These are phyloP conservation scores for Sebastes matsubarae DNA, from an alignment of 2,797 vertebrate genomes.

Conservation along the genomic window DNA sequence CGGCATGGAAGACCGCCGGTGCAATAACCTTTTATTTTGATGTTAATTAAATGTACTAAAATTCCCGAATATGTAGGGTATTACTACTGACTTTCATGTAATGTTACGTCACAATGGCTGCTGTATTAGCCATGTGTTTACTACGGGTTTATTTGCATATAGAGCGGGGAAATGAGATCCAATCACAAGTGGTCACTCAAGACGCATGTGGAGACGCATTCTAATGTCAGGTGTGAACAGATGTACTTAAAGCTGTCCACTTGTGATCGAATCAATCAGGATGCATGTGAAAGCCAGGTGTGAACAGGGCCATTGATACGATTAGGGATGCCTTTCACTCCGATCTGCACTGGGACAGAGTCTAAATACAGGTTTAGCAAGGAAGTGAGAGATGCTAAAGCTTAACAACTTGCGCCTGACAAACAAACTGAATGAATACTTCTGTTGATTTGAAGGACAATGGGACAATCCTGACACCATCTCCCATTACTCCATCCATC, in stretches of 20 bases:
- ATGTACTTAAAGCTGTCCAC: not conserved
- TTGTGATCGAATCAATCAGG: not conserved
- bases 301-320: too few relatives aligned
- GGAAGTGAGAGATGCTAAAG: too few relatives aligned
- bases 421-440: not conserved
- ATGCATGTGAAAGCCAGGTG: not conserved
- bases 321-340: too few relatives aligned
- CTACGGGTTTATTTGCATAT: not conserved
- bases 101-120: too few relatives aligned
- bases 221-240: not conserved
- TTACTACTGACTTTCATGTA: too few relatives aligned
- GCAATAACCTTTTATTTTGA: too few relatives aligned
- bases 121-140: too few relatives aligned
- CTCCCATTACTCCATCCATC: not conserved
- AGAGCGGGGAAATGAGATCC: not conserved
- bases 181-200: not conserved
- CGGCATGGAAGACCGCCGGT: too few relatives aligned
- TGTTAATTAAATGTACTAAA: too few relatives aligned
- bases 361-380: too few relatives aligned
- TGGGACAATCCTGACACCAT: not conserved
- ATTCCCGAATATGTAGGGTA: too few relatives aligned
- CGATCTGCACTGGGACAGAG: too few relatives aligned
- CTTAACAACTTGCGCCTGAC: not conserved
- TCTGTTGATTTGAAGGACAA: not conserved
- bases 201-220: not conserved